Evolutionary conservation across 2,113 vertebrate species (phyloP), one percentile per base, ranked within the genome.

Genomic region (Larimichthys crocea): DNA sequence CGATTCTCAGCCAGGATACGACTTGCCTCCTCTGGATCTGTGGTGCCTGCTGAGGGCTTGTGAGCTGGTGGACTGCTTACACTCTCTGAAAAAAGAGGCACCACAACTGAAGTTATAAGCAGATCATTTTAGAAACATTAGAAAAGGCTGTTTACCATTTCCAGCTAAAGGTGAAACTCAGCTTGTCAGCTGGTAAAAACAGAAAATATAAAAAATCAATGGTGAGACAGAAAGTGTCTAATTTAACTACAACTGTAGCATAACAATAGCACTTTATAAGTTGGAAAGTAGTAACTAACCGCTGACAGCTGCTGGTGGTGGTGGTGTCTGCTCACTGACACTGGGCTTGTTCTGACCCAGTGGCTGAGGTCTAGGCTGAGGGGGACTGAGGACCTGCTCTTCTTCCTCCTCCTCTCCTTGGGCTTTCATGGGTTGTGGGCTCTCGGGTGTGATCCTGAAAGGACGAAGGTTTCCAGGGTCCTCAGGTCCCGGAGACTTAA

Each of bases 1-100:
- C 98, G 95, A 72, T 98, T 99, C 79, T 99, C 98, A 3, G 97
- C 68, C 57, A 99, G 93, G 80, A 99, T 94, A 62, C 97, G 96
- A 0, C 97, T 96, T 0, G 98, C 98, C 92, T 99, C 98, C 74
- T 97, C 98, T 1, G 96, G 96, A 82, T 99, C 95, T 0, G 96
- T 99, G 26, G 97, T 99, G 31, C 98, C 98, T 14, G 97, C 96
- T 10, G 96, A 96, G 31, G 93, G 83, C 90, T 95, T 97, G 2
- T 91, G 29, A 61, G 89, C 14, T 65, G 95, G 56, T 1, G 91
- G 83, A 80, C 91, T 91, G 75, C 88, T 61, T 26, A 82, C 22
- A 20, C 20, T 79, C 60, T 94, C 93, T 93, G 52, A 0, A 79
- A 49, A 24, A 29, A 35, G 5, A 35, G 7, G 4, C 24, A 74